These are phyloP conservation scores for Pristis pectinata DNA, from an alignment of 2,797 vertebrate genomes.

Conservation along the genomic window DNA sequence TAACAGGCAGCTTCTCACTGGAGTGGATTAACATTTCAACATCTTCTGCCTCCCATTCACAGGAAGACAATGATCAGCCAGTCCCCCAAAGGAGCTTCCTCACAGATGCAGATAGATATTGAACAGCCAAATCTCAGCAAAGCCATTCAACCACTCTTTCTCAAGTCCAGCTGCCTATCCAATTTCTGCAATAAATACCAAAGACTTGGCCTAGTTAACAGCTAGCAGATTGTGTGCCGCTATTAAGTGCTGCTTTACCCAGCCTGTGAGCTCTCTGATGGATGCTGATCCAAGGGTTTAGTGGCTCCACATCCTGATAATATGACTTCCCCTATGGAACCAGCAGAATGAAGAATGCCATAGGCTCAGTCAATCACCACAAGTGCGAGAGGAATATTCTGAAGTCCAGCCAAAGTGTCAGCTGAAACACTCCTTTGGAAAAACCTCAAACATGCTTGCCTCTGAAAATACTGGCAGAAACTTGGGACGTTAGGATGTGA, in stretches of 20 bases:
- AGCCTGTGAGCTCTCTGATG: background rate
- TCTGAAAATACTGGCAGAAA: background rate
- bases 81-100: background rate
- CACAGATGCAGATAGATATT: background rate
- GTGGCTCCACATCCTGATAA: background rate
- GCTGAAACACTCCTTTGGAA: background rate
- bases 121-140: background rate
- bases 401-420: background rate
- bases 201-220: background rate
- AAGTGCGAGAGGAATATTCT: background rate
- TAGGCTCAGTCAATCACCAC: background rate
- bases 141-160: background rate
- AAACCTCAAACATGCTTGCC: background rate
- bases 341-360: background rate
- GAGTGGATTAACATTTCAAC: background rate
- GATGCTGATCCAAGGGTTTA: background rate
- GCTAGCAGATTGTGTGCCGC: background rate
- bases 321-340: background rate
- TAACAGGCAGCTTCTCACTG: background rate
- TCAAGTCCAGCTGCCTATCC: background rate
- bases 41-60: background rate
- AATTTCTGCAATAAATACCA: background rate
- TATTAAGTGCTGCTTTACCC: background rate
- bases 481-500: background rate
- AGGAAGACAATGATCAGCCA: background rate